phyloP scores from a whole-genome alignment of 2,888 invertebrate genomes.

The Hyposoter dolosus region DNA sequence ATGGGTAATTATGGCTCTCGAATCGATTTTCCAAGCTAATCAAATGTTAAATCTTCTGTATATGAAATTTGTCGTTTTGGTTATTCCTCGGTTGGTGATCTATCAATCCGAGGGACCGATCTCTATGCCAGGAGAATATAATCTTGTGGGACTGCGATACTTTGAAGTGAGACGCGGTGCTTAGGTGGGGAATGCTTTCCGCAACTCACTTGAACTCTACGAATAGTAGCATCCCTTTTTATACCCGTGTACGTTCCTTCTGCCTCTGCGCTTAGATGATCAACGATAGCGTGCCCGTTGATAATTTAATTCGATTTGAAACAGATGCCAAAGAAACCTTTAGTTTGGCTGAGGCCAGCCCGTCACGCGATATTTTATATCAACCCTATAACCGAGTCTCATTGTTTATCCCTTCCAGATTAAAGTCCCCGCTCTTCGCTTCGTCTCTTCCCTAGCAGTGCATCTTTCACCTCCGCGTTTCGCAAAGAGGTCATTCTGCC shows the following conservation, averaged over 20 bases:
- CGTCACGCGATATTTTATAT: constrained; percentile 82
- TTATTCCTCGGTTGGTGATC: not conserved
- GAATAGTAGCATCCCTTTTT: constrained; percentile 76
- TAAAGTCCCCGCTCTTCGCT: constrained; percentile 8
- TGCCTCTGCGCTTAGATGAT: constrained; percentile 71
- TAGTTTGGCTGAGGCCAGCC: constrained; percentile 81
- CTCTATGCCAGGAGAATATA: constrained; percentile 47
- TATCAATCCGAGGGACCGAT: constrained; percentile 21
- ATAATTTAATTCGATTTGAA: constrained; percentile 83
- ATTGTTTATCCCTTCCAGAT: constrained; percentile 53
- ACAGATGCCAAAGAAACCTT: constrained; percentile 82
- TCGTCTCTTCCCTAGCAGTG: not conserved
- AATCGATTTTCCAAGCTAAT: constrained; percentile 11
- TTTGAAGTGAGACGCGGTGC: constrained; percentile 84
- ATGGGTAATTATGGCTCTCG: constrained; percentile 19
- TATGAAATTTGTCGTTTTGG: not conserved
- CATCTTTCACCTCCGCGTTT: constrained; percentile 22
- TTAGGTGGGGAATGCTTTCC: constrained; percentile 80
- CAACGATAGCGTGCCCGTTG: constrained; percentile 81
- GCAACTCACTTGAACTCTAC: constrained; percentile 82
- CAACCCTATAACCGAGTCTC: constrained; percentile 66
- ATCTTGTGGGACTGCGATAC: constrained; percentile 62
- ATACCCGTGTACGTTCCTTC: constrained; percentile 72
- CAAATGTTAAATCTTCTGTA: not conserved
- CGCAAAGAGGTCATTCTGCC: constrained; percentile 41